Conservation (phyloP, 2,888 invertebrate species). For the Lithophane socia region DNA sequence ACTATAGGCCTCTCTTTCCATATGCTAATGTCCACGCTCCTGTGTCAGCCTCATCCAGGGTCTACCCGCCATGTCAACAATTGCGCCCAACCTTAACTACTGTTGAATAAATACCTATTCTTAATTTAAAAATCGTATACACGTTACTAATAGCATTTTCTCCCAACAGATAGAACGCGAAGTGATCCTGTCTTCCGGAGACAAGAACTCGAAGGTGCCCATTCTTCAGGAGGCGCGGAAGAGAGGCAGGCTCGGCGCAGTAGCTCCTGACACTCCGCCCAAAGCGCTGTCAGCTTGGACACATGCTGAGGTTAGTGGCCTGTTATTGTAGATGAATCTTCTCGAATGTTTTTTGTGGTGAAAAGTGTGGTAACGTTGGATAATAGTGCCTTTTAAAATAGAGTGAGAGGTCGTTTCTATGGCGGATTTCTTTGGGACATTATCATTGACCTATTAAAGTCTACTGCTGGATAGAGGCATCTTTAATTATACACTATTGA, state of each 20-base stretch:
- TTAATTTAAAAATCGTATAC: not conserved
- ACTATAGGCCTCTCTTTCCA: not conserved
- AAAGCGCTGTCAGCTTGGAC: constrained; percentile 94
- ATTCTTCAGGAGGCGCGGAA: constrained; percentile 93
- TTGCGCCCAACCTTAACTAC: not conserved
- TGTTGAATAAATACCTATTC: not conserved
- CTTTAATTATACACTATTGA: not conserved
- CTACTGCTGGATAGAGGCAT: no score
- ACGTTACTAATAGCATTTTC: not conserved
- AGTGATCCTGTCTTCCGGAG: constrained; percentile 93
- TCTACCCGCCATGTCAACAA: not conserved
- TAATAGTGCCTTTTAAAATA: not conserved
- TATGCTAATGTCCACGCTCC: not conserved
- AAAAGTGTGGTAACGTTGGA: constrained; percentile 18
- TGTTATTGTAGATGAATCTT: not conserved
- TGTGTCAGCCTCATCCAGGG: not conserved
- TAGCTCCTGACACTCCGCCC: constrained; percentile 94
- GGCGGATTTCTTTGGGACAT: not conserved
- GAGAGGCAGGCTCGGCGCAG: constrained; percentile 89
- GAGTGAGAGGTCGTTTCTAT: not conserved
- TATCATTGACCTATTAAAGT: not conserved
- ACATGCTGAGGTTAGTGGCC: constrained; percentile 80
- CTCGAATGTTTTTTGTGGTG: not conserved
- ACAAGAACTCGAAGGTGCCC: constrained; percentile 95
- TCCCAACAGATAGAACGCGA: constrained; percentile 93